Evolutionary conservation across 2,797 vertebrate genomes (phyloP).

Genomic region (Glossophaga mutica): DNA sequence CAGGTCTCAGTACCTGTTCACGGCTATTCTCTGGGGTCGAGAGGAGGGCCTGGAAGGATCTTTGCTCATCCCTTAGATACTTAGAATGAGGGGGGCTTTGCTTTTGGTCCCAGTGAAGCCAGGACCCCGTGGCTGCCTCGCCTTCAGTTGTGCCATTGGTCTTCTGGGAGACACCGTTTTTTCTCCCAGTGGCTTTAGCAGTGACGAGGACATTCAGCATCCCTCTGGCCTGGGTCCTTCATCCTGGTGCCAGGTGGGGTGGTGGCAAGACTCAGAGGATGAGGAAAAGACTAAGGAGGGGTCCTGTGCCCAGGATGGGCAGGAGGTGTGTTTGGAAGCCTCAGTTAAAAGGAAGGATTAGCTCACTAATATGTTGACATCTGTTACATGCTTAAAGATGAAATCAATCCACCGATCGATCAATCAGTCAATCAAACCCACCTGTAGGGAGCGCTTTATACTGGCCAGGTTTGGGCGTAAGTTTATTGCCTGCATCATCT

Average conservation of each 20-base stretch:
- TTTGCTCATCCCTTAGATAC: neutral
- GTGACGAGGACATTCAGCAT: neutral
- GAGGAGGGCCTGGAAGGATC: neutral
- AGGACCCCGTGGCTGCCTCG: neutral
- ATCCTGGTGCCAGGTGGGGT: neutral
- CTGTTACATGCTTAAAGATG: neutral
- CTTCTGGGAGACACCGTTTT: neutral
- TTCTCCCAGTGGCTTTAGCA: neutral
- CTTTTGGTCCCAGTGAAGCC: neutral
- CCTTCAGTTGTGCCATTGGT: neutral
- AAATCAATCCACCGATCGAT: neutral
- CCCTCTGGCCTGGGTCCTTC: neutral
- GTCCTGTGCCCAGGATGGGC: neutral
- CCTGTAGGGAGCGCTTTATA: neutral
- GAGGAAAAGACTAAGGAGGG: neutral
- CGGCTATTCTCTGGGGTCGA: too few relatives aligned
- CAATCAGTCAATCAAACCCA: neutral
- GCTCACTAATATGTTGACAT: neutral
- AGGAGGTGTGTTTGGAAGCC: neutral
- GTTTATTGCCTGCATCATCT: neutral
- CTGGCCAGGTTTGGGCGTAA: too few relatives aligned
- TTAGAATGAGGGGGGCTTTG: neutral
- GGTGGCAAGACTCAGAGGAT: neutral
- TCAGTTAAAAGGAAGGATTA: neutral
- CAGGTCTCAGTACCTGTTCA: fast-evolving